phyloP scores from a whole-genome alignment of 2,113 vertebrate genomes.

The Cyanoramphus novaezelandiae region DNA sequence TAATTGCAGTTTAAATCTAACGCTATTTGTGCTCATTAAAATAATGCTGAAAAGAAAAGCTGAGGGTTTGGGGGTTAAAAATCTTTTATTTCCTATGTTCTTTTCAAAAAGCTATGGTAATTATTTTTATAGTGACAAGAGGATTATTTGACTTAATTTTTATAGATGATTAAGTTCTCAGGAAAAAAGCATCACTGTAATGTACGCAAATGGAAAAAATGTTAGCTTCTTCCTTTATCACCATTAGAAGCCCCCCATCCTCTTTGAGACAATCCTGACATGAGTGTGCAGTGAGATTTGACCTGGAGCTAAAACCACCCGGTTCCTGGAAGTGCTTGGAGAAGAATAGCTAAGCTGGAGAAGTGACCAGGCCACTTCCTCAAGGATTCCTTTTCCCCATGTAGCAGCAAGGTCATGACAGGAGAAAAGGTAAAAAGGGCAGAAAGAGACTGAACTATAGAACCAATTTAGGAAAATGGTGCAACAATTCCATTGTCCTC shows the following conservation, averaged over 20 bases:
- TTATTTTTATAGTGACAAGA: constrained; percentile 58
- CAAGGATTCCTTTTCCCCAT: not conserved
- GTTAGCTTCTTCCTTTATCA: not conserved
- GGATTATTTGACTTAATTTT: constrained; percentile 63
- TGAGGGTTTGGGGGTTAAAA: not conserved
- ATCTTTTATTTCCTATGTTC: constrained; percentile 23
- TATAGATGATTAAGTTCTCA: not conserved
- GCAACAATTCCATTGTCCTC: not conserved
- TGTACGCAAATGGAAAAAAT: not conserved
- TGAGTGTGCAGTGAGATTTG: not conserved
- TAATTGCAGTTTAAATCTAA: constrained; percentile 57
- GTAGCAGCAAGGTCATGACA: not conserved
- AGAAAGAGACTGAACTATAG: not conserved
- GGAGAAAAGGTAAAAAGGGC: not conserved
- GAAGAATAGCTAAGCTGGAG: not conserved
- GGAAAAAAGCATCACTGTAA: not conserved
- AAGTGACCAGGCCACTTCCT: not conserved
- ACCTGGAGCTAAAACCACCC: not conserved
- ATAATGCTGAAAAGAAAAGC: constrained; percentile 53
- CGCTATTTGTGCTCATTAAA: constrained; percentile 58
- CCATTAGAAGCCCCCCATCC: not conserved
- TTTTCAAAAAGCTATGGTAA: constrained; percentile 50
- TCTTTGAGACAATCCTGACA: not conserved
- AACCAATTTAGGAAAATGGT: not conserved
- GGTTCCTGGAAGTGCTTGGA: not conserved